Percentiles rank a stretch among this genome's conserved stretches.
Evolutionary conservation across 2,797 vertebrate genomes (phyloP).

Genomic region (Echeneis naucrates): DNA sequence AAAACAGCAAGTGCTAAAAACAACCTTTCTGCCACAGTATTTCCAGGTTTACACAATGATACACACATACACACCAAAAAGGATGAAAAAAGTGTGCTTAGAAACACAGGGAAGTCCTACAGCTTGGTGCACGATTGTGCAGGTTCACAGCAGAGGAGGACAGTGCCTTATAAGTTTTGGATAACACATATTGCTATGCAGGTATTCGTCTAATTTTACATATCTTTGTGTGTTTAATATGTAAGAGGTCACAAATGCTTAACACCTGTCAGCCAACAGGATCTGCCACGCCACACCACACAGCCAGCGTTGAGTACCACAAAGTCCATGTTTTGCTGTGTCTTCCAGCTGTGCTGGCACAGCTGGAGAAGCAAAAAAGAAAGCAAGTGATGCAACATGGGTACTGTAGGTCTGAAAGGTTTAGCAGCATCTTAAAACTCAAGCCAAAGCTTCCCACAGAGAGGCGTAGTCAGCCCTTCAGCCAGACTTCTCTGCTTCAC

Average conservation of each 20-base stretch:
- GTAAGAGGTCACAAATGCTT: background rate
- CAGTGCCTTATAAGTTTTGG: background rate
- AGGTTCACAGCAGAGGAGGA: background rate
- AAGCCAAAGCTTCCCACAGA: conserved; percentile 48
- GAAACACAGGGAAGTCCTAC: background rate
- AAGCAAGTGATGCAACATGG: conserved; percentile 21
- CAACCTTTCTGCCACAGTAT: no score
- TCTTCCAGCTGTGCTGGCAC: no score
- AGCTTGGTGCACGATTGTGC: background rate
- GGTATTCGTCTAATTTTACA: background rate
- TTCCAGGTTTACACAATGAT: no score
- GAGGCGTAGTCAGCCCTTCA: conserved; percentile 58
- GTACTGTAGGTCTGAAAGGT: conserved; percentile 58
- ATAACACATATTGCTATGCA: background rate
- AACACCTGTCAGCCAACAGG: conserved; percentile 25
- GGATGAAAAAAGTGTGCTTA: no score
- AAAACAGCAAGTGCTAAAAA: no score
- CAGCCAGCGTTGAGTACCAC: conserved; percentile 16
- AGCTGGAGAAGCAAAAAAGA: no score
- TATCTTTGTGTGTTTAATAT: conserved; percentile 14
- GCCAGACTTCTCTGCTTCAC: conserved; percentile 36
- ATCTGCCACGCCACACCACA: background rate
- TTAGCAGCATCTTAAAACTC: conserved; percentile 58
- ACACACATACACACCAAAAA: no score
- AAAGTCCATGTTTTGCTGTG: conserved; percentile 29